These are phyloP conservation scores for Nephrotoma flavescens DNA, from an alignment of 2,888 invertebrate species.

Conservation along the genomic window DNA sequence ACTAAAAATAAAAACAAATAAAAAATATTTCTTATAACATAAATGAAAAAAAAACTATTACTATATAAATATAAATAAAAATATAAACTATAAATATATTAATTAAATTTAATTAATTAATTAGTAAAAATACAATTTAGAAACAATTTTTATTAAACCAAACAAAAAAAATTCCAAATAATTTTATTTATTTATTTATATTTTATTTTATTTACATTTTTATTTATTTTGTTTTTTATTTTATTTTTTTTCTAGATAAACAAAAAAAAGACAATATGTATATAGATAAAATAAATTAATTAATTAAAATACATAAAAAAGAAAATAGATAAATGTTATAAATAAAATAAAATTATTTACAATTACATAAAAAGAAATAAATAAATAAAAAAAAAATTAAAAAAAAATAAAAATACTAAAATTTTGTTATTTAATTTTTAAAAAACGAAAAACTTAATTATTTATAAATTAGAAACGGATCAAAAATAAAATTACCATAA, in stretches of 20 bases:
- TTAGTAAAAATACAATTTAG: not conserved
- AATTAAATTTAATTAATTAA: not conserved
- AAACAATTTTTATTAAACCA: not conserved
- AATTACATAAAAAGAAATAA: not conserved
- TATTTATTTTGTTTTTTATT: not conserved
- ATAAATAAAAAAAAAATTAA: not conserved
- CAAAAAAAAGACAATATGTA: not conserved
- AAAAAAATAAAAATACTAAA: not conserved
- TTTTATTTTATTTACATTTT: not conserved
- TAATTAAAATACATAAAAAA: not conserved
- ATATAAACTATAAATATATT: not conserved
- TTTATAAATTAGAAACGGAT: not conserved
- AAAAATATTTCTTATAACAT: not conserved
- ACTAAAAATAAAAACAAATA: not conserved
- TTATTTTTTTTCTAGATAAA: not conserved
- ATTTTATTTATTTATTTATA: not conserved
- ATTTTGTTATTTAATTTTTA: not conserved
- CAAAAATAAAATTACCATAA: not conserved
- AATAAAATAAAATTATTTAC: not conserved
- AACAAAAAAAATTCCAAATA: not conserved
- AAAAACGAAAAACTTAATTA: not conserved
- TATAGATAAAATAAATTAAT: not conserved
- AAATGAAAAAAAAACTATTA: not conserved
- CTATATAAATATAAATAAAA: not conserved
- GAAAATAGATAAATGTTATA: not conserved